Evolutionary conservation across 2,797 vertebrate genomes (phyloP).

Genomic region (Poeciliopsis turneri): DNA sequence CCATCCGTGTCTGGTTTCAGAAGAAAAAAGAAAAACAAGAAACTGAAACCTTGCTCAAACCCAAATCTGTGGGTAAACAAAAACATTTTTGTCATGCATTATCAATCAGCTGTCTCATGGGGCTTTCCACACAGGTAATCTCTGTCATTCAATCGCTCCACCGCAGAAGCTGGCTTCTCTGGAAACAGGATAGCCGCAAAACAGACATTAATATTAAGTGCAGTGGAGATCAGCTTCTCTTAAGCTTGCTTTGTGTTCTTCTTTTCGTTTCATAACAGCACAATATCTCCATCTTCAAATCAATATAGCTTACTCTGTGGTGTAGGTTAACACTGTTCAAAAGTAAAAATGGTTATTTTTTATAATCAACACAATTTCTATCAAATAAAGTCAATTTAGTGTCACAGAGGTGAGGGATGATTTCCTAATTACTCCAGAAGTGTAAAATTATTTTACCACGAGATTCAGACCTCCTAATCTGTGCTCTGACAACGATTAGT

Average conservation of each 20-base stretch:
- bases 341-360: not conserved
- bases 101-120: constrained; percentile 69
- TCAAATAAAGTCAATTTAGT: constrained; percentile 15
- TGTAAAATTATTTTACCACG: constrained; percentile 72
- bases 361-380: not conserved
- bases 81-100: constrained; percentile 75
- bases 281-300: constrained; percentile 57
- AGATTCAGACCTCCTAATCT: constrained; percentile 61
- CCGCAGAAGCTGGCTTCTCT: constrained; percentile 67
- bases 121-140: constrained; percentile 73
- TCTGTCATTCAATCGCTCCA: constrained; percentile 75
- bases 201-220: constrained; percentile 82
- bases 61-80: constrained; percentile 69
- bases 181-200: constrained; percentile 74
- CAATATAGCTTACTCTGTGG: constrained; percentile 28
- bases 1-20: constrained; percentile 55
- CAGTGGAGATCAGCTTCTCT: constrained; percentile 68
- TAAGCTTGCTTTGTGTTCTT: constrained; percentile 33
- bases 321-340: constrained; percentile 33
- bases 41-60: constrained; percentile 56
- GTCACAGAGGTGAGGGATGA: constrained; percentile 44
- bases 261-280: constrained; percentile 49
- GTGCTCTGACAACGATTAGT: constrained; percentile 63
- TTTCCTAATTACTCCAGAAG: constrained; percentile 67
- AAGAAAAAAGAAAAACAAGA: constrained; percentile 36